These are phyloP conservation scores for Lasioglossum vierecki DNA, from an alignment of 2,888 invertebrate species.

Conservation along the genomic window DNA sequence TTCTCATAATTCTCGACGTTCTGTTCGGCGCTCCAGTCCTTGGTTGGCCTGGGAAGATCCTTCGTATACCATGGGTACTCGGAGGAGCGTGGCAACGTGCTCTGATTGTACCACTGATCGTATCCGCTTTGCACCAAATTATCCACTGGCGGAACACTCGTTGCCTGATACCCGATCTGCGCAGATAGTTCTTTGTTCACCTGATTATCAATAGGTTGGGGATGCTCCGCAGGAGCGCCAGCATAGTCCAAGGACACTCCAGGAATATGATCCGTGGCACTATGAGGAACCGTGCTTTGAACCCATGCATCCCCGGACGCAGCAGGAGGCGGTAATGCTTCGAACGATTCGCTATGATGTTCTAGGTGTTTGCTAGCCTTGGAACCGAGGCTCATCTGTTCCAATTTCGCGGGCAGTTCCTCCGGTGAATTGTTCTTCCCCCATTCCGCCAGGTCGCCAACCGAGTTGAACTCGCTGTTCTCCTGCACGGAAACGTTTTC, in stretches of 20 bases:
- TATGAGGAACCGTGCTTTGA: conserved; percentile 51
- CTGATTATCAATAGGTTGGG: conserved; percentile 60
- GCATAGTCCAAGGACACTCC: conserved; percentile 51
- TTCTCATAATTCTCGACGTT: conserved; percentile 81
- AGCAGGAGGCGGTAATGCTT: conserved; percentile 37
- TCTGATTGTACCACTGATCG: conserved; percentile 82
- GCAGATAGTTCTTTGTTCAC: conserved; percentile 54
- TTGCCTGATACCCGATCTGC: conserved; percentile 53
- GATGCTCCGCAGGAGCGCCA: conserved; percentile 44
- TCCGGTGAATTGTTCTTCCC: conserved; percentile 44
- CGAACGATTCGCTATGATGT: conserved; percentile 45
- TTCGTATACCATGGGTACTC: conserved; percentile 74
- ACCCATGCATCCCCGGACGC: conserved; percentile 34
- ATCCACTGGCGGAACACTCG: conserved; percentile 48
- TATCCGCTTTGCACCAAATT: conserved; percentile 71
- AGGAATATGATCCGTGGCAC: conserved; percentile 56
- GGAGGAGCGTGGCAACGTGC: conserved; percentile 64
- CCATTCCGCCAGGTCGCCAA: conserved; percentile 71
- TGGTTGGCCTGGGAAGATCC: conserved; percentile 65
- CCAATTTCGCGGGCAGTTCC: conserved; percentile 74
- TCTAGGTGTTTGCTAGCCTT: conserved; percentile 63
- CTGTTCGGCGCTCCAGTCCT: conserved; percentile 75
- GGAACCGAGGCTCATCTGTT: conserved; percentile 74
- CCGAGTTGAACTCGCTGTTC: conserved; percentile 70
- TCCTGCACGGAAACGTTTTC: conserved; percentile 52